phyloP scores from a whole-genome alignment of 2,888 invertebrate species.

The Ophioninae sp. region DNA sequence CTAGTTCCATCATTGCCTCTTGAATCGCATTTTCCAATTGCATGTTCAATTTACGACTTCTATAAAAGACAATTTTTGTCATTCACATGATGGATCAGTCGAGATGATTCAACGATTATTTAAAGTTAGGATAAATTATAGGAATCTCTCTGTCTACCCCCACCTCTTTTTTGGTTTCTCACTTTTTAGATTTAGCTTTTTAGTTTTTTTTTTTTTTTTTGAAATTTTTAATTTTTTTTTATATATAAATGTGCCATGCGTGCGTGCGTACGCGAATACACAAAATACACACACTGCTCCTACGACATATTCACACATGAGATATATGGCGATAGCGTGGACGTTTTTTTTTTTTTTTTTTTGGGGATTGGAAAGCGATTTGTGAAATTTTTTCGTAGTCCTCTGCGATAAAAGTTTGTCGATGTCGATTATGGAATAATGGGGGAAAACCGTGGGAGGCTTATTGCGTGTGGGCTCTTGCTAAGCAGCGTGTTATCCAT shows the following conservation, averaged over 20 bases:
- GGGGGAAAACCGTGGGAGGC: no score
- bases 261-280: conserved; percentile 33
- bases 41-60: conserved; percentile 95
- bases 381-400: neutral
- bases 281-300: conserved; percentile 12
- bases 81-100: conserved; percentile 4
- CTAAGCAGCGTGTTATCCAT: no score
- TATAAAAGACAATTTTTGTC: conserved; percentile 80
- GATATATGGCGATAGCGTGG: conserved; percentile 1
- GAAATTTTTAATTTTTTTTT: neutral
- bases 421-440: no score
- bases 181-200: neutral
- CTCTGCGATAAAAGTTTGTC: no score
- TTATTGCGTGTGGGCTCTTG: no score
- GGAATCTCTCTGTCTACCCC: no score
- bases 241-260: conserved; percentile 35
- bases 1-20: conserved; percentile 95
- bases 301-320: conserved; percentile 37
- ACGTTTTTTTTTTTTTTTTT: neutral
- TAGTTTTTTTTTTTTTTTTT: neutral
- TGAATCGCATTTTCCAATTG: conserved; percentile 95
- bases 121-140: no score
- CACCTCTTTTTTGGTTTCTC: no score
- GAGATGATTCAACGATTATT: neutral
- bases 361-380: neutral